Evolutionary conservation across 2,797 vertebrate species (phyloP), one percentile per base, ranked within the genome.

Genomic region (Pempheris klunzingeri): DNA sequence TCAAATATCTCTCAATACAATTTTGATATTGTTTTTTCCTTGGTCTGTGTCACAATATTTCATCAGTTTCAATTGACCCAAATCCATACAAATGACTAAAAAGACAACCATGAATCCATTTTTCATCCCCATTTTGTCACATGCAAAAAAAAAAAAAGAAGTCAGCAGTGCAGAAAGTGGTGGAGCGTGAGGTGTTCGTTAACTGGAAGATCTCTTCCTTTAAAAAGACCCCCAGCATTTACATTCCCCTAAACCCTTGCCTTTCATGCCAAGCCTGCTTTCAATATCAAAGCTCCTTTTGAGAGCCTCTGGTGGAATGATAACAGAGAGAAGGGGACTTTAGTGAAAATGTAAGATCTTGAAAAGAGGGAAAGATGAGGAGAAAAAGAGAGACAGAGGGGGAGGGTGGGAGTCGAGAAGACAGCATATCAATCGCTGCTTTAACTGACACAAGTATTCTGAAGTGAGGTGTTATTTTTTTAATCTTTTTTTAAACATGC

Each of bases 221-320:
- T 88, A 86, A 89, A 91, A 90, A 89, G 86, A 87, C 92, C 88
- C 83, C 88, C 81, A 89, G 89, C 91, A 91, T 95, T 93, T 94
- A 91, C 92, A 92, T 94, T 91, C 90, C 78, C 88, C 90, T 90
- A 91, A 93, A 92, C 86, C 90, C 85, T 78, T 66, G 84, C 90
- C 92, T 94, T 94, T 94, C 91, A 94, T 92, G 88, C 88, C 86
- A 47, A 87, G 88, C 85, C 93, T 94, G 86, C 91, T 95, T 94
- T 94, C 93, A 95, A 94, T 94, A 94, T 94, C 93, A 95, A 95
- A 94, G 94, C 88, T 85, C 60, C 91, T 92, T 91, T 92, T 82
- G 90, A 91, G 92, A 89, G 90, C 90, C 92, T 93, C 92, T 92
- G 88, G 92, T 92, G 92, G 90, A 92, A 94, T 87, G 89, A 94